Percentiles rank a stretch among this genome's conserved stretches.
These are phyloP conservation scores for Tinea trinotella DNA, from an alignment of 2,888 invertebrate genomes.

Conservation along the genomic window DNA sequence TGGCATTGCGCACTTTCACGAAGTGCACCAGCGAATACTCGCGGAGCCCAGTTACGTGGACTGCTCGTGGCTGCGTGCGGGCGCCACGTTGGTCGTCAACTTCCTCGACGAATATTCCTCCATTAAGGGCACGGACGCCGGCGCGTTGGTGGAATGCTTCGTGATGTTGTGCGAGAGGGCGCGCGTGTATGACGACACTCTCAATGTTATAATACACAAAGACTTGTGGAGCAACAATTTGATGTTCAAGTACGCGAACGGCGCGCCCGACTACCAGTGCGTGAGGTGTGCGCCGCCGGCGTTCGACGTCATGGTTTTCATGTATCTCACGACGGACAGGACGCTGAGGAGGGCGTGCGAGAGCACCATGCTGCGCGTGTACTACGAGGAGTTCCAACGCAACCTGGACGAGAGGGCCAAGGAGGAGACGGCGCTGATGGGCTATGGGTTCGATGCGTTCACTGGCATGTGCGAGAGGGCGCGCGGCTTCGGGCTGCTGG, in stretches of 20 bases:
- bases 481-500: conserved; percentile 34
- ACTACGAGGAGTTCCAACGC: conserved; percentile 36
- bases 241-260: conserved; percentile 43
- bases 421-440: conserved; percentile 30
- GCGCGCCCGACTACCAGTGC: conserved; percentile 49
- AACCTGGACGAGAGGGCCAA: conserved; percentile 32
- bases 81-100: conserved; percentile 40
- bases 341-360: conserved; percentile 39
- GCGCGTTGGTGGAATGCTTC: conserved; percentile 30
- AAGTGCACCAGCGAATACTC: conserved; percentile 42
- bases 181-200: conserved; percentile 32
- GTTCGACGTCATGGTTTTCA: conserved; percentile 43
- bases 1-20: conserved; percentile 35
- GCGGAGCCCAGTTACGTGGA: conserved; percentile 39
- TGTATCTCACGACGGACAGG: conserved; percentile 42
- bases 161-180: conserved; percentile 38
- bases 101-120: conserved; percentile 38
- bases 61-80: conserved; percentile 39
- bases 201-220: conserved; percentile 50
- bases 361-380: conserved; percentile 32
- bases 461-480: conserved; percentile 31
- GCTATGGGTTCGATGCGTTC: conserved; percentile 32
- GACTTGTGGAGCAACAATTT: conserved; percentile 58
- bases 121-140: conserved; percentile 31
- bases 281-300: conserved; percentile 49